Evolutionary conservation across 2,888 invertebrate genomes (phyloP), one percentile per base, ranked within the genome.

Genomic region (Flabesymbios commensalis): DNA sequence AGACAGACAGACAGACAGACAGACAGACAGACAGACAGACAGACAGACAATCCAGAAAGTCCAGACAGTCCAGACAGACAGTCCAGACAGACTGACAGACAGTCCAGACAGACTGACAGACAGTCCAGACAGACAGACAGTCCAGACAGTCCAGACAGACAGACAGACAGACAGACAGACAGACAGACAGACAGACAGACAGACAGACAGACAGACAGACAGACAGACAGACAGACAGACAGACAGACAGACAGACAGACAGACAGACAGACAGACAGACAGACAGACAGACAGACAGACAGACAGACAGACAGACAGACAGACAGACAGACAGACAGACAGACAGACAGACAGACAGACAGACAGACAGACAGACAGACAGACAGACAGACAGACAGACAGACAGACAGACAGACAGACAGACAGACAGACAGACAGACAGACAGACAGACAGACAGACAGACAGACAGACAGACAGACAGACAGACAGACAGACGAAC

Each of bases 191-290:
- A 45, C 47, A 45, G 47, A 45, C 47, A 45, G 47, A 53, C 53
- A 7, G 33, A 39, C 39, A 7, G 33, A 53, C 39, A 7, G 33
- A 53, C 53, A 45, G 42, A 54, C 1, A 54, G 36, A 54, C 49
- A 54, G 42, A 54, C 19, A 54, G 36, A 54, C 48, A 54, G 42
- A 54, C 49, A 54, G 36, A 54, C 48, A 45, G 41, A 54, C 48
- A 31, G n/a, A 57, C 54, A 56, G 28, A 57, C 54, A 29, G 55
- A 56, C 54, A 31, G 55, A 57, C 54, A 19, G 28, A 55, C 56
- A 56, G 56, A 56, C 56, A 56, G 56, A 56, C 56, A 56, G 51
- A 51, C 51, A 51, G 51, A 51, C 51, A 51, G 51, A 51, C 53
- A 36, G 33, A 53, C 53, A 36, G 33, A 51, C 51, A 51, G 51